Base-by-base conservation (phyloP, 2,797 vertebrate species). In the Crenichthys baileyi region DNA sequence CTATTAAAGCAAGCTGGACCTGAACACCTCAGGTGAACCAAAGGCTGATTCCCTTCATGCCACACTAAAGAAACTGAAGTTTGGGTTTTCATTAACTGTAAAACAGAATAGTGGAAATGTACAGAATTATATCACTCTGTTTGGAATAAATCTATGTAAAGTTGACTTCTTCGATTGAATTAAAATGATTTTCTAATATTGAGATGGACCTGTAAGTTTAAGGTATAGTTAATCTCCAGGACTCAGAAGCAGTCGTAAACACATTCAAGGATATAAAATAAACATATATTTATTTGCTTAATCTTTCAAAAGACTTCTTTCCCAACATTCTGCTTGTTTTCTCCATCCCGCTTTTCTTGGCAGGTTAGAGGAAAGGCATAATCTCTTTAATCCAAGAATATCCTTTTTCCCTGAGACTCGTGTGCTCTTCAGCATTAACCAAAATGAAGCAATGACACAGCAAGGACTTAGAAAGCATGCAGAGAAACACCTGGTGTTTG, bases 361-460 rank as follows among this genome's bases (percentile, higher is more conserved):
- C 80, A 87, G 88, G 77, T 85, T 85, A 83, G 79, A 79, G 77
- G 71, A 75, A 60, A 78, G 60, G 53, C 68, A 83, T 77, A 84
- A 91, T 82, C 80, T 79, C 24, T 75, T 89, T 88, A 92, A 92
- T 92, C 86, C 91, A 82, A 83, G 76, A 84, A 87, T 87, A 87
- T 91, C 87, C 85, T 85, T 76, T 85, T 81, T 82, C 20, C 36
- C 80, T 48, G 31, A 89, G 86, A 79, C 81, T 76, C 70, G 86
- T 85, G 89, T 93, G 81, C 75, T 79, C 78, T 90, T 91, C 78
- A 75, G 88, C 84, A 79, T 87, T 85, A 88, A 81, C 87, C 70
- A 53, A 84, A 86, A 79, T 83, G 31, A 65, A 67, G 46, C 48
- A 50, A 71, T 63, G 90, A 86, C 87, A 87, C 76, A 78, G 79